Conservation (phyloP, 2,113 vertebrate genomes). For the Plecotus auritus region DNA sequence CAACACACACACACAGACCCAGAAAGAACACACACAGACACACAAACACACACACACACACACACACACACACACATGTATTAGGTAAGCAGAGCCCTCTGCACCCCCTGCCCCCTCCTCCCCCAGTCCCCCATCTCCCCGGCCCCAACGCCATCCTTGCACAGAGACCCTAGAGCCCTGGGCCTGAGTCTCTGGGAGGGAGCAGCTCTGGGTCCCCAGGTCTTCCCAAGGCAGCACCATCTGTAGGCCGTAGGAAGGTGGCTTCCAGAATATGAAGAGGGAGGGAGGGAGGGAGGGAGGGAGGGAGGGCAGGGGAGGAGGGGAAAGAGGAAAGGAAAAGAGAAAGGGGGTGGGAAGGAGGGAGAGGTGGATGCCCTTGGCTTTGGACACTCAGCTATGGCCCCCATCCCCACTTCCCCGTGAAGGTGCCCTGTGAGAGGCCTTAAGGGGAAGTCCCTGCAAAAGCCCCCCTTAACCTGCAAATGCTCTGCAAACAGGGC, state of each 20-base stretch:
- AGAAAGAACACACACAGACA: not conserved
- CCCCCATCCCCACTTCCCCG: not conserved
- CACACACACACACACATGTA: not conserved
- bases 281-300: not conserved
- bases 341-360: too few species aligned
- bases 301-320: not conserved
- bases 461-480: not conserved
- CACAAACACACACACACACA: not conserved
- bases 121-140: too few species aligned
- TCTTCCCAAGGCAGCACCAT: not conserved
- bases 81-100: conserved; percentile 8
- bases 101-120: too few species aligned
- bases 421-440: not conserved
- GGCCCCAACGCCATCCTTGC: not conserved
- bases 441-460: not conserved
- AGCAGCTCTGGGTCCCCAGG: not conserved
- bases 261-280: conserved; percentile 45
- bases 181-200: not conserved
- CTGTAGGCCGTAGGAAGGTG: not conserved
- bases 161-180: not conserved
- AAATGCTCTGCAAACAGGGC: not conserved
- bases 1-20: not conserved
- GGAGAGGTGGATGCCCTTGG: not conserved
- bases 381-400: not conserved
- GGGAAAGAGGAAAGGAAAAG: too few species aligned